These are phyloP conservation scores for Dermatemys mawii DNA, from an alignment of 2,113 vertebrate genomes.

Conservation along the genomic window DNA sequence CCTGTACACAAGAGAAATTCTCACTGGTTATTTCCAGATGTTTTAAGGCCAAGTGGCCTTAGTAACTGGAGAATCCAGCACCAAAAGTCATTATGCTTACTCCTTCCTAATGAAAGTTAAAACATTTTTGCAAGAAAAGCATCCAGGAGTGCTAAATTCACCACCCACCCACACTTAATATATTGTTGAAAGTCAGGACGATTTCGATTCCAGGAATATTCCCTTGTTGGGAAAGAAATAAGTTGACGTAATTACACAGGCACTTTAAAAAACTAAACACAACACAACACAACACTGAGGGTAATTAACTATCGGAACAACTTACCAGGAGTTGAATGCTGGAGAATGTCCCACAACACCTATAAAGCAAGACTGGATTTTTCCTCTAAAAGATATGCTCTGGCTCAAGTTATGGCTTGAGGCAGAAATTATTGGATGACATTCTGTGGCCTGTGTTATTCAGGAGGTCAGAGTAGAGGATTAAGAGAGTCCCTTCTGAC, in stretches of 20 bases:
- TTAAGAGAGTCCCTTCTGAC: not conserved
- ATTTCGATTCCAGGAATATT: not conserved
- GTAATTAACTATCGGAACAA: not conserved
- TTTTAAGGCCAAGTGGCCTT: not conserved
- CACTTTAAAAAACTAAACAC: not conserved
- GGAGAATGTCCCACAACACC: too few relatives aligned
- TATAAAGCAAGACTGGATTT: not conserved
- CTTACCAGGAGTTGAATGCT: not conserved
- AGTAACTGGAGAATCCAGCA: not conserved
- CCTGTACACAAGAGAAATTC: not conserved
- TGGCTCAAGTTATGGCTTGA: not conserved
- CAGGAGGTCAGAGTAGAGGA: not conserved
- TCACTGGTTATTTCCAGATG: not conserved
- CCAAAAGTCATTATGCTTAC: not conserved
- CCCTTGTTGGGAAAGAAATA: not conserved
- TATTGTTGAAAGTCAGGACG: too few relatives aligned
- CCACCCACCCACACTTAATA: too few relatives aligned
- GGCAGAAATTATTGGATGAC: not conserved
- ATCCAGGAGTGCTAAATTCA: too few relatives aligned
- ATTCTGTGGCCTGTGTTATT: not conserved
- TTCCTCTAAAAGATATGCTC: not conserved
- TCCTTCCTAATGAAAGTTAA: not conserved
- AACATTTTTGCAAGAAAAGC: not conserved
- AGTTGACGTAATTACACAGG: not conserved
- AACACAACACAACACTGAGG: too few relatives aligned